phyloP scores from a whole-genome alignment of 37 sponge, comb jelly and placozoan genomes.

The Trichoplax adhaerens region DNA sequence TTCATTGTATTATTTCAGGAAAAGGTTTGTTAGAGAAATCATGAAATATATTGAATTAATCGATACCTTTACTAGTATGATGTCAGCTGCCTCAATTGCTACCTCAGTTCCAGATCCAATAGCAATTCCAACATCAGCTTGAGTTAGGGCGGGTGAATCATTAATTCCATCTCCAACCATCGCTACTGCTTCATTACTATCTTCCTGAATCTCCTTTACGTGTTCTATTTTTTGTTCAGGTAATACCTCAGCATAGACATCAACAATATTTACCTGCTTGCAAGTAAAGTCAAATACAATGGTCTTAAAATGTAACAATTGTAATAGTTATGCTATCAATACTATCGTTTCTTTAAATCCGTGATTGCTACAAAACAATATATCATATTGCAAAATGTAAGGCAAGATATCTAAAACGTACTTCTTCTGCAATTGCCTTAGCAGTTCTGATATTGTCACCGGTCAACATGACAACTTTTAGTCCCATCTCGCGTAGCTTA shows the following conservation, averaged over 20 bases:
- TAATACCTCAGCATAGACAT: constrained; percentile 82
- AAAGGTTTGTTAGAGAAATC: no score
- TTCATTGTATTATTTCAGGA: no score
- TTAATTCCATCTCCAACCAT: constrained; percentile 96
- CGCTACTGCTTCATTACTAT: constrained; percentile 2
- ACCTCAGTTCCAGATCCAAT: constrained; percentile 98
- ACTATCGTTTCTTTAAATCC: no score
- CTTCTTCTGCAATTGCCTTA: constrained; percentile 22
- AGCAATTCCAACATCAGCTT: constrained; percentile 97
- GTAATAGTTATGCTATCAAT: no score
- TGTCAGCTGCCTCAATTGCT: constrained; percentile 93
- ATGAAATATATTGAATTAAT: background rate
- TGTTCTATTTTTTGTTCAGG: constrained; percentile 81
- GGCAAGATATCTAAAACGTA: background rate
- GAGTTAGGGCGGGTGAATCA: constrained; percentile 94
- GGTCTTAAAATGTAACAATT: no score
- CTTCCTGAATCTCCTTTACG: constrained; percentile 1
- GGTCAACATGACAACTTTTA: no score
- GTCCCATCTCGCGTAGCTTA: background rate
- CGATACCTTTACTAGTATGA: constrained; percentile 81
- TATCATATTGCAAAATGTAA: no score
- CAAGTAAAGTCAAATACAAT: no score
- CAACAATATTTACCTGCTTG: no score
- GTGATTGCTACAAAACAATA: no score
- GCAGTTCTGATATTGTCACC: no score